Conservation (phyloP, 2,797 vertebrate species). For the Netta rufina region DNA sequence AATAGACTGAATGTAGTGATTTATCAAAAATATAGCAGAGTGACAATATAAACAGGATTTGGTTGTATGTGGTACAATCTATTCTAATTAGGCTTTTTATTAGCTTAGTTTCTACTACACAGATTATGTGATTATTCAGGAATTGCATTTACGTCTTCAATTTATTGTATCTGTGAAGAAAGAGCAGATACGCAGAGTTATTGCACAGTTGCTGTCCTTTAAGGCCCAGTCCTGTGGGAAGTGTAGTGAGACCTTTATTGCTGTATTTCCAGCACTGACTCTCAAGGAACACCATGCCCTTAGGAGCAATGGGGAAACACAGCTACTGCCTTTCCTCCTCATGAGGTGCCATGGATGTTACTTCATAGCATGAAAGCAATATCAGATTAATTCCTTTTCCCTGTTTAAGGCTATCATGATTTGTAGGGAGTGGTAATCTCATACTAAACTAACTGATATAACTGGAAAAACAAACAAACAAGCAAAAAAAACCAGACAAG, state of each 20-base stretch:
- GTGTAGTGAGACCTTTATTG: neutral
- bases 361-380: neutral
- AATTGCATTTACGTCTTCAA: constrained; percentile 37
- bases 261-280: neutral
- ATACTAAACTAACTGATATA: neutral
- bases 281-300: neutral
- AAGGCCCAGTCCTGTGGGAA: neutral
- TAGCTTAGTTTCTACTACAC: constrained; percentile 63
- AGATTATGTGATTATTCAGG: constrained; percentile 63
- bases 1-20: constrained; percentile 65
- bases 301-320: neutral
- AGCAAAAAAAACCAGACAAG: rapidly evolving
- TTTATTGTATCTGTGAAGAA: constrained; percentile 21
- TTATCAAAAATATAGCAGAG: constrained; percentile 73
- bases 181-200: constrained; percentile 6
- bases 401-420: neutral
- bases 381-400: neutral
- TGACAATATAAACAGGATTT: constrained; percentile 63
- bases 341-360: neutral
- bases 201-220: neutral
- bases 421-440: neutral
- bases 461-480: neutral
- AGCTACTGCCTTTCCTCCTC: neutral
- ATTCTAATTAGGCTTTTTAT: constrained; percentile 75
- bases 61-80: constrained; percentile 46